phyloP scores from a whole-genome alignment of 2,113 vertebrate species.

The Apaloderma vittatum region DNA sequence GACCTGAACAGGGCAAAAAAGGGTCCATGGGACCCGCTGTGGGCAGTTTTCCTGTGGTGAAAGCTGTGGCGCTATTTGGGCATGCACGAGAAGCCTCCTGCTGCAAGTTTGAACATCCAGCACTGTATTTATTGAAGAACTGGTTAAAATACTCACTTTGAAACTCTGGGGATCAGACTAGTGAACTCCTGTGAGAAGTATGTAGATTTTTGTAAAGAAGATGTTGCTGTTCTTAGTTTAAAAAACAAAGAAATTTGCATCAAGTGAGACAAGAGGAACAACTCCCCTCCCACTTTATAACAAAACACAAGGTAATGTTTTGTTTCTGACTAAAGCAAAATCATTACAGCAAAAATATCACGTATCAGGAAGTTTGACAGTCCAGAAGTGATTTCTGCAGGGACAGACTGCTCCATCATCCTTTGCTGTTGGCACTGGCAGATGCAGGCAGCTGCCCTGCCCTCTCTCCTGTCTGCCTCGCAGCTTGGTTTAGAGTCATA shows the following conservation, averaged over 20 bases:
- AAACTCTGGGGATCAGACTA: background rate
- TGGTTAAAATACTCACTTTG: background rate
- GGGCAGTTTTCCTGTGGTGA: rapidly evolving
- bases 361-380: constrained; percentile 29
- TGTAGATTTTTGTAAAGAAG: background rate
- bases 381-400: background rate
- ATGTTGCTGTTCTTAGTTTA: background rate
- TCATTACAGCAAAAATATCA: background rate
- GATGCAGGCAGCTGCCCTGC: background rate
- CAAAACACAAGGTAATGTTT: background rate
- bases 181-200: background rate
- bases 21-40: rapidly evolving
- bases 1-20: background rate
- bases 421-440: background rate
- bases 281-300: background rate
- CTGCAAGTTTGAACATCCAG: background rate
- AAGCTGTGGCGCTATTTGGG: rapidly evolving
- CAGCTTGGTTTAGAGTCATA: background rate
- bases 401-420: background rate
- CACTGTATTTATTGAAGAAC: background rate
- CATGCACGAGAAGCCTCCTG: background rate
- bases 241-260: background rate
- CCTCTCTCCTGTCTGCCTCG: background rate
- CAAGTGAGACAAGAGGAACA: background rate
- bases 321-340: constrained; percentile 34